These are phyloP conservation scores for Lasioglossum zephyrum DNA, from an alignment of 2,888 invertebrate genomes.

Conservation along the genomic window DNA sequence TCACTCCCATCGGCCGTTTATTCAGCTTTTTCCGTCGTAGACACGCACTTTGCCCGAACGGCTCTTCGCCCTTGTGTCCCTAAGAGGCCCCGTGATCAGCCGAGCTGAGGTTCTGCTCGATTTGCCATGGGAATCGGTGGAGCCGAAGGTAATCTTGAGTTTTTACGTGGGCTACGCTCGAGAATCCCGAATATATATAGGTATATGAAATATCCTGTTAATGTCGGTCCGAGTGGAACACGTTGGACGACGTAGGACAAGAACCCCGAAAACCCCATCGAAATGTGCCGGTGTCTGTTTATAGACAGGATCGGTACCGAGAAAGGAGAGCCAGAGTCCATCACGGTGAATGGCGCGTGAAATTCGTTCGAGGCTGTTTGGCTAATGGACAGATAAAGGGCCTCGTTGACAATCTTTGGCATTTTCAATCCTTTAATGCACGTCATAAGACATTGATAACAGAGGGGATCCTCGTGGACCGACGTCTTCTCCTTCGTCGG, in stretches of 20 bases:
- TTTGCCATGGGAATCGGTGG: slow-evolving; percentile 2
- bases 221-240: not conserved
- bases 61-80: not conserved
- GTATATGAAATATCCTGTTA: slow-evolving; percentile 3
- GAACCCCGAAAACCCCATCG: not conserved
- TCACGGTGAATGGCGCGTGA: slow-evolving; percentile 60
- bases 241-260: not conserved
- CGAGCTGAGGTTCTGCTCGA: not conserved
- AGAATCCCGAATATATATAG: not conserved
- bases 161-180: not conserved
- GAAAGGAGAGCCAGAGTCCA: slow-evolving; percentile 37
- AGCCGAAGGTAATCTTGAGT: not conserved
- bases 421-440: slow-evolving; percentile 78
- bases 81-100: slow-evolving; percentile 13
- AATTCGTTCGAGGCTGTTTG: slow-evolving; percentile 75
- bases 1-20: slow-evolving; percentile 29
- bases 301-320: slow-evolving; percentile 46
- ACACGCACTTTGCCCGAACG: not conserved
- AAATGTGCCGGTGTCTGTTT: slow-evolving; percentile 47
- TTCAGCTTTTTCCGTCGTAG: slow-evolving; percentile 25
- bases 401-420: slow-evolving; percentile 76
- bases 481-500: slow-evolving; percentile 25
- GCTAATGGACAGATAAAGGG: slow-evolving; percentile 79
- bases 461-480: slow-evolving; percentile 43
- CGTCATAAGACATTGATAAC: slow-evolving; percentile 78